phyloP scores from a whole-genome alignment of 2,797 vertebrate genomes.

The Muscicapa striata region DNA sequence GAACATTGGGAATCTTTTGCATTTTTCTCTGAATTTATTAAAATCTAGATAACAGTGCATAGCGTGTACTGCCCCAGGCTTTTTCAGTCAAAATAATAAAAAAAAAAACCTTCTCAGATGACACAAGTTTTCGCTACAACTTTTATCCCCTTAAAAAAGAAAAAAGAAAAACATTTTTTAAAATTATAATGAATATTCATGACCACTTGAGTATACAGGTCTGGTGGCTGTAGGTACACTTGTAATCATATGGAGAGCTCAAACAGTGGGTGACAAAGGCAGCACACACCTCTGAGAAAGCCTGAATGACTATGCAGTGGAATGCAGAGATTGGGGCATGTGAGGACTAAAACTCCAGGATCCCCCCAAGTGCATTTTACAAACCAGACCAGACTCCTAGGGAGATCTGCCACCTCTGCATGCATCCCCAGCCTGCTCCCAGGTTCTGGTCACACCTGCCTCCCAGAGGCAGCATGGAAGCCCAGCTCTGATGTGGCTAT shows the following conservation, averaged over 20 bases:
- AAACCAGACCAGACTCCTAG: background rate
- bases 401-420: background rate
- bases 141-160: background rate
- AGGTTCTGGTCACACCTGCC: background rate
- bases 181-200: conserved; percentile 14
- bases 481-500: background rate
- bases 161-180: no score
- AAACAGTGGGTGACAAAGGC: conserved; percentile 35
- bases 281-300: conserved; percentile 20
- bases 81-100: background rate
- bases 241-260: background rate
- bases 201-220: background rate
- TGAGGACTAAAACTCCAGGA: background rate
- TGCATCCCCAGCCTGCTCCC: background rate
- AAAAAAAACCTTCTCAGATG: background rate
- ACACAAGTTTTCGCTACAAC: no score
- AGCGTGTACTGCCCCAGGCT: background rate
- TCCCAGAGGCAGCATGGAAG: background rate
- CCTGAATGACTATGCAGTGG: background rate
- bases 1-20: background rate
- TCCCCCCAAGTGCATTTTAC: background rate
- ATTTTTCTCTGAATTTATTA: background rate
- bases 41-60: background rate
- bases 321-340: background rate
- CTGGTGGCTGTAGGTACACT: background rate